Evolutionary conservation across 2,797 vertebrate species (phyloP).

Genomic region (Anguilla obscura): DNA sequence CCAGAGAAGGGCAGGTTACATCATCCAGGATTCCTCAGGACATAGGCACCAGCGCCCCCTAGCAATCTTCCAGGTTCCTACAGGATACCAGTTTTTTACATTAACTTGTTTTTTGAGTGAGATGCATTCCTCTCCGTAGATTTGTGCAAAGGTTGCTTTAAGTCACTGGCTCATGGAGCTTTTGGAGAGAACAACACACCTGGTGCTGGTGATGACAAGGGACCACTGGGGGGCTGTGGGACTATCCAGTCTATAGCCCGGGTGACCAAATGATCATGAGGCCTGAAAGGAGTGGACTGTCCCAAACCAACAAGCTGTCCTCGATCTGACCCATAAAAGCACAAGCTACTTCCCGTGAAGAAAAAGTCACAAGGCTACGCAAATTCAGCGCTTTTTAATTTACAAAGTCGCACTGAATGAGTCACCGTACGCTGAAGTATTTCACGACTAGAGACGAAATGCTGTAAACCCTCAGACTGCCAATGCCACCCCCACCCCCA

Average conservation of each 20-base stretch:
- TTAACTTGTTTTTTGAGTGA: neutral
- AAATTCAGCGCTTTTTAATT: conserved; percentile 14
- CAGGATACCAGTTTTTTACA: neutral
- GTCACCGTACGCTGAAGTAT: neutral
- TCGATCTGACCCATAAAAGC: neutral
- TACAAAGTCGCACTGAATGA: neutral
- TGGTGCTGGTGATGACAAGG: neutral
- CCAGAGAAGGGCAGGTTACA: neutral
- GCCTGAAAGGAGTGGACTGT: neutral
- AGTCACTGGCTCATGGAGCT: neutral
- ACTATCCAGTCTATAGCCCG: neutral
- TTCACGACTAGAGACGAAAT: neutral
- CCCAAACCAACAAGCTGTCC: neutral
- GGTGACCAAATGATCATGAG: neutral
- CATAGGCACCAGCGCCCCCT: neutral
- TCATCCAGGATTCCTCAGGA: neutral
- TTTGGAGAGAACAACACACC: neutral
- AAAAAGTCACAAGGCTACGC: neutral
- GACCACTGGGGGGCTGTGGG: too few species aligned
- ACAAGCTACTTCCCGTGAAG: neutral
- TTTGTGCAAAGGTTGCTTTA: neutral
- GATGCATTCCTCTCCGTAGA: neutral
- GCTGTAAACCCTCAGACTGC: conserved; percentile 5
- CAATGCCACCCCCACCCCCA: neutral
- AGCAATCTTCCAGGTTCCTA: neutral